These are phyloP conservation scores for Sphenodon punctatus DNA, from an alignment of 2,797 vertebrate genomes.

Conservation along the genomic window DNA sequence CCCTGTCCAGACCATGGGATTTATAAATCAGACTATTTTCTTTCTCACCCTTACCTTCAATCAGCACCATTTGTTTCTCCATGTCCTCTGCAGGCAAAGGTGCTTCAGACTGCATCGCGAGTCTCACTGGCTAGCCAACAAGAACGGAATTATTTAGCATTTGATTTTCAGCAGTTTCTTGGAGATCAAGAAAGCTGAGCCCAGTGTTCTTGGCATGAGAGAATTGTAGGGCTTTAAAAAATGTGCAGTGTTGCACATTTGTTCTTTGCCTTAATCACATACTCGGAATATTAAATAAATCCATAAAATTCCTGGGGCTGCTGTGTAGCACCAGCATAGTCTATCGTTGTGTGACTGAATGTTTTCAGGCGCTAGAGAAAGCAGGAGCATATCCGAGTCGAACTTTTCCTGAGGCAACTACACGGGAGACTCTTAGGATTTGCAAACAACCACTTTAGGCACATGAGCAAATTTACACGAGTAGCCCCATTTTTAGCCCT, in stretches of 20 bases:
- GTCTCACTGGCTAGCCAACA: neutral
- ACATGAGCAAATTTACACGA: too few species aligned
- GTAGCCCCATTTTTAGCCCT: neutral
- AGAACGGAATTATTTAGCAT: neutral
- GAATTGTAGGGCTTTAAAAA: neutral
- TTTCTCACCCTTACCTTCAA: neutral
- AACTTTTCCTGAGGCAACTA: too few species aligned
- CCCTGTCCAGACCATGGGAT: neutral
- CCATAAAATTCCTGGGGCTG: neutral
- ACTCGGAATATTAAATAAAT: neutral
- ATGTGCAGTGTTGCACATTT: constrained; percentile 1
- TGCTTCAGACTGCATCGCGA: neutral
- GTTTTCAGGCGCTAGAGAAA: neutral
- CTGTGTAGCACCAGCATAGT: neutral
- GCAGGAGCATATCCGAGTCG: too few species aligned
- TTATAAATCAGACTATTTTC: neutral
- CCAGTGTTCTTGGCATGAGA: neutral
- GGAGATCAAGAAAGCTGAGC: neutral
- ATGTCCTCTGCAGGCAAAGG: too few species aligned
- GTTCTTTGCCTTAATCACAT: neutral
- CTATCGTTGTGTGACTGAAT: neutral
- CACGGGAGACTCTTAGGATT: neutral
- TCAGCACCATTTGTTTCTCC: too few species aligned
- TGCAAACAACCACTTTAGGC: too few species aligned
- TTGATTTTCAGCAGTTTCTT: neutral